Conservation (phyloP, 1,140 invertebrate species). For the Spodoptera litura region DNA sequence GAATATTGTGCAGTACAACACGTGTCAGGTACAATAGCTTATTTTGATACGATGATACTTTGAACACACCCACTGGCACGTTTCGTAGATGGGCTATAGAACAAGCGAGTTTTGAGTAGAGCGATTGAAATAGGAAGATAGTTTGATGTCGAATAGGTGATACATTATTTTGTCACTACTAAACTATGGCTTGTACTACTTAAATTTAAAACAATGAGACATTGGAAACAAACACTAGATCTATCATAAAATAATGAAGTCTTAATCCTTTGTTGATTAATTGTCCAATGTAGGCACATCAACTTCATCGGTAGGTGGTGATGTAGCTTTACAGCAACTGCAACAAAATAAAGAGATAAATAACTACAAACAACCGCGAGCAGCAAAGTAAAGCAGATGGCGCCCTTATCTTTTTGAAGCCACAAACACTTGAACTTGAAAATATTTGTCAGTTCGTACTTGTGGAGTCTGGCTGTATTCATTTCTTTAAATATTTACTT, state of each 20-base stretch:
- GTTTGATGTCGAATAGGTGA: no score
- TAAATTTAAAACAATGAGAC: no score
- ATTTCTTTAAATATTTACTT: conserved; percentile 42
- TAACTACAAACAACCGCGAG: background rate
- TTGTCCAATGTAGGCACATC: no score
- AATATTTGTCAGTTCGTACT: conserved; percentile 31
- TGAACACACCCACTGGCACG: conserved; percentile 4
- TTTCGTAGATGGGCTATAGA: background rate
- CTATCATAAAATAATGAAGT: no score
- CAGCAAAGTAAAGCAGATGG: conserved; percentile 31
- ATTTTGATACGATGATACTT: conserved; percentile 22
- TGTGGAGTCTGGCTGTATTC: conserved; percentile 14
- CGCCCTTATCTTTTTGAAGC: conserved; percentile 7
- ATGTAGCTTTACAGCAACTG: no score
- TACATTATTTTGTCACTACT: no score
- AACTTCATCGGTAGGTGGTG: no score
- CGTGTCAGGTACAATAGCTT: conserved; percentile 6
- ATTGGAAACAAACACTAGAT: no score
- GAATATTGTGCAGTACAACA: conserved; percentile 8
- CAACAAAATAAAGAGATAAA: background rate
- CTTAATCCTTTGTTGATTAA: no score
- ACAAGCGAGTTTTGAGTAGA: background rate
- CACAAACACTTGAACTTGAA: conserved; percentile 34
- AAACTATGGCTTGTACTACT: no score
- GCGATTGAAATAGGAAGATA: background rate